These are phyloP conservation scores for Sula dactylatra DNA, from an alignment of 2,113 vertebrate species.

Conservation along the genomic window DNA sequence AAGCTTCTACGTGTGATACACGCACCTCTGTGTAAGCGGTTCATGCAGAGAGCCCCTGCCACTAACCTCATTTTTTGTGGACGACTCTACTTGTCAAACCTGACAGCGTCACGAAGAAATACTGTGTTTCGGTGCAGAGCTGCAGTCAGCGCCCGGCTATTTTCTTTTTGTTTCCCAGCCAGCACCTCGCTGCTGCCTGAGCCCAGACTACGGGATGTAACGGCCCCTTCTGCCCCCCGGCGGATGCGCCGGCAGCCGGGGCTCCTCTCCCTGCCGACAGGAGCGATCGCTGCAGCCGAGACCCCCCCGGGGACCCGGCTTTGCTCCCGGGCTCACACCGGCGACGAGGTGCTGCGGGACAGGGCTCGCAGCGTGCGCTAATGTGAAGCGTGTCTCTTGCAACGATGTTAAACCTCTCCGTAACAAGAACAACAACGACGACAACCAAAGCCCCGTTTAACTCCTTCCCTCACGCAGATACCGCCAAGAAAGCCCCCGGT, in stretches of 20 bases:
- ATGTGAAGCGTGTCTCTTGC: not conserved
- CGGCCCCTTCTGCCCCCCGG: not conserved
- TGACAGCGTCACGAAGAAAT: not conserved
- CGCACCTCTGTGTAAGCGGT: not conserved
- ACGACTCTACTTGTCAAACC: not conserved
- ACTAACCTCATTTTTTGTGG: not conserved
- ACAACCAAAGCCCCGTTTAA: not conserved
- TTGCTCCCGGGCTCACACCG: not conserved
- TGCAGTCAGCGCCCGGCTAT: not conserved
- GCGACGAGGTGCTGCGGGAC: not conserved
- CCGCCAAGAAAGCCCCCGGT: accelerated
- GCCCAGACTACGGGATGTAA: conserved; percentile 19
- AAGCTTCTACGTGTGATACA: not conserved
- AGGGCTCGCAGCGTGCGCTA: not conserved
- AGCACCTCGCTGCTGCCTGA: not conserved
- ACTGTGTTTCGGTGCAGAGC: not conserved
- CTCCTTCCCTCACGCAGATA: not conserved
- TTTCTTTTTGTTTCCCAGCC: not conserved
- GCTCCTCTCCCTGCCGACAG: conserved; percentile 6
- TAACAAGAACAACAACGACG: not conserved
- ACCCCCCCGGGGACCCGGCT: not conserved
- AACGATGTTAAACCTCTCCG: not conserved
- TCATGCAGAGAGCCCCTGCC: not conserved
- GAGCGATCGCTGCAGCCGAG: conserved; percentile 4
- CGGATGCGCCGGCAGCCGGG: not conserved